Base-by-base conservation (phyloP, 2,888 invertebrate genomes). In the Lingula anatina region DNA sequence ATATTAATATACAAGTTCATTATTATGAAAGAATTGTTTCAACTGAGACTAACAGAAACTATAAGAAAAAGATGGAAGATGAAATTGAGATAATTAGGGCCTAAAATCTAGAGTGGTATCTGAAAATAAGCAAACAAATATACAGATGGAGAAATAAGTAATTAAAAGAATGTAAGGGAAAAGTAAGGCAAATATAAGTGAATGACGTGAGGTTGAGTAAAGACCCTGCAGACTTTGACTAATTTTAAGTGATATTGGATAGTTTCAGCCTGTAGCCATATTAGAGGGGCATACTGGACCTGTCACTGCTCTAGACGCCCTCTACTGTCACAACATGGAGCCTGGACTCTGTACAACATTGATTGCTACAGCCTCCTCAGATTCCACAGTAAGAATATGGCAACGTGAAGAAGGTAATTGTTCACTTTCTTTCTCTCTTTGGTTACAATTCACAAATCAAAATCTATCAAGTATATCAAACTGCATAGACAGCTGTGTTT, bases 221-320 rank as follows among this genome's bases (percentile, higher is more conserved):
- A 31, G 35, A 12, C 15, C 15, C 35, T 12, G 35, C 35, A 9
- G 9, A 31, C 15, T 42, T 42, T 12, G n/a, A n/a, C n/a, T n/a
- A n/a, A n/a, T n/a, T n/a, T n/a, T n/a, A n/a, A n/a, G n/a, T n/a
- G n/a, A n/a, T n/a, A n/a, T n/a, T n/a, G n/a, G n/a, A n/a, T n/a
- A n/a, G n/a, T n/a, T n/a, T n/a, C n/a, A n/a, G n/a, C n/a, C 20
- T 42, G n/a, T 44, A 21, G 40, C 44, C 12, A 20, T 46, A 20
- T 47, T 65, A 15, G 42, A 24, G 20, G 70, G 71, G n/a, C 75
- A 75, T 51, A 55, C 62, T 27, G 66, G 62, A 12, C 83, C 85
- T 25, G 83, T 91, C 0, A 88, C 85, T 40, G 82, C 85, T 55
- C 83, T 86, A 1, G 83, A 85, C 73, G 86, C 85, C 0, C 66